These are phyloP conservation scores for Heliocidaris tuberculata DNA, from an alignment of 35 echinoderm and acorn worm genomes.

Conservation along the genomic window DNA sequence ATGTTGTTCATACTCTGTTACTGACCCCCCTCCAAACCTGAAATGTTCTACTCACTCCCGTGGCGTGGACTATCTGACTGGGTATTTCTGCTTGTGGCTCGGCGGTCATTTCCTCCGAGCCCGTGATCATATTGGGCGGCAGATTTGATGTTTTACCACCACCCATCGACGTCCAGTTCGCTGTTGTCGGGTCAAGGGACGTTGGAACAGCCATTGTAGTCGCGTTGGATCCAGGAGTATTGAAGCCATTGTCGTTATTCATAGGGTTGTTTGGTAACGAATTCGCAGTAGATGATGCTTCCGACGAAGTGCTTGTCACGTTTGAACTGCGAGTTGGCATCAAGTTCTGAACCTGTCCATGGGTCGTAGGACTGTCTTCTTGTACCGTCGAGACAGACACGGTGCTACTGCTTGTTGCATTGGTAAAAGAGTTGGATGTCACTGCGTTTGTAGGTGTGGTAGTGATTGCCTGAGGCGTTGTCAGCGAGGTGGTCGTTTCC, in stretches of 20 bases:
- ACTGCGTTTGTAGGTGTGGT: background rate
- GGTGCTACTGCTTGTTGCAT: too few species aligned
- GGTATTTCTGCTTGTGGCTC: background rate
- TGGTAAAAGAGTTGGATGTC: background rate
- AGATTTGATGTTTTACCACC: too few species aligned
- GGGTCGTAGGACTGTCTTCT: too few species aligned
- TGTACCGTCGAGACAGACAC: too few species aligned
- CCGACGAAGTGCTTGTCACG: background rate
- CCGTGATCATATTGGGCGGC: background rate
- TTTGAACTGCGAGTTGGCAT: background rate
- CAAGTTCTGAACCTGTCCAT: background rate
- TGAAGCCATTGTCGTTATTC: too few species aligned
- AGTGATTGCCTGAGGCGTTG: background rate
- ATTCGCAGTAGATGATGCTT: too few species aligned
- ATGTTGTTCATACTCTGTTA: too few species aligned
- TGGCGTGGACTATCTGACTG: background rate
- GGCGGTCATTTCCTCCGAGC: too few species aligned
- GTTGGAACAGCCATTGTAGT: background rate
- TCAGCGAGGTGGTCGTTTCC: background rate
- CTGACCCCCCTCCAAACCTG: too few species aligned
- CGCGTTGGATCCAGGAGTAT: too few species aligned
- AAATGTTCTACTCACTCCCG: background rate
- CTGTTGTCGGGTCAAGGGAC: background rate
- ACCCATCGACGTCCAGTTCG: too few species aligned
- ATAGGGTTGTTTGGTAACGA: too few species aligned